A percentile compares a stretch with the other conserved stretches of the same genome.
Evolutionary conservation across 2,888 invertebrate genomes (phyloP).

Genomic region (Himalopsyche anomala): DNA sequence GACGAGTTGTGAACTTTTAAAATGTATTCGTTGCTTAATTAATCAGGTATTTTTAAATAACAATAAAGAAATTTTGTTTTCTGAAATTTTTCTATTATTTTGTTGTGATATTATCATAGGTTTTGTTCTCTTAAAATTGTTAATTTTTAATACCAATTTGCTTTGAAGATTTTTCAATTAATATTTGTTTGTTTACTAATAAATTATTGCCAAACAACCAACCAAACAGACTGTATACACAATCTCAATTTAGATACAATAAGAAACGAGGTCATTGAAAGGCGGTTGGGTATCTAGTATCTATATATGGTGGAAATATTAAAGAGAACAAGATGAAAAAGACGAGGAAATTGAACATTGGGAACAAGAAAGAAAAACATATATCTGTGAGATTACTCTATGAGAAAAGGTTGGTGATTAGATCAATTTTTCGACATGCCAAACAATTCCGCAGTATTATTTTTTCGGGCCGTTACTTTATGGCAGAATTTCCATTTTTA

Average conservation of each 20-base stretch:
- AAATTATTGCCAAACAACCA: not conserved
- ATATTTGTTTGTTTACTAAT: not conserved
- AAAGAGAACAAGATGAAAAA: not conserved
- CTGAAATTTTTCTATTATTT: no score
- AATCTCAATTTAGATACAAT: not conserved
- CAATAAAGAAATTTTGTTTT: no score
- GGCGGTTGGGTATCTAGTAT: not conserved
- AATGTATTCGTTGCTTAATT: no score
- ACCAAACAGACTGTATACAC: not conserved
- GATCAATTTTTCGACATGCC: conserved; percentile 45
- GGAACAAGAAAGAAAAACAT: conserved; percentile 17
- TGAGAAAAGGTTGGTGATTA: conserved; percentile 15
- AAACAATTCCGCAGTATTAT: conserved; percentile 48
- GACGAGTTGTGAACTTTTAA: no score
- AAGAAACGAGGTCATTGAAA: not conserved
- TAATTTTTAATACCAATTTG: no score
- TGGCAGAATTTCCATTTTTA: conserved; percentile 55
- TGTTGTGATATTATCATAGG: no score
- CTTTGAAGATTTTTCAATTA: no score
- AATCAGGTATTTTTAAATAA: no score
- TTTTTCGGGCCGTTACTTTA: conserved; percentile 48
- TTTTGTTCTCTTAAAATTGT: no score
- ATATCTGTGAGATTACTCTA: conserved; percentile 26
- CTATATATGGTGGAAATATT: not conserved
- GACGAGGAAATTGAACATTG: conserved; percentile 31